phyloP scores from a whole-genome alignment of 37 sponge, comb jelly and placozoan genomes.

The Cliona cf. orientalis region DNA sequence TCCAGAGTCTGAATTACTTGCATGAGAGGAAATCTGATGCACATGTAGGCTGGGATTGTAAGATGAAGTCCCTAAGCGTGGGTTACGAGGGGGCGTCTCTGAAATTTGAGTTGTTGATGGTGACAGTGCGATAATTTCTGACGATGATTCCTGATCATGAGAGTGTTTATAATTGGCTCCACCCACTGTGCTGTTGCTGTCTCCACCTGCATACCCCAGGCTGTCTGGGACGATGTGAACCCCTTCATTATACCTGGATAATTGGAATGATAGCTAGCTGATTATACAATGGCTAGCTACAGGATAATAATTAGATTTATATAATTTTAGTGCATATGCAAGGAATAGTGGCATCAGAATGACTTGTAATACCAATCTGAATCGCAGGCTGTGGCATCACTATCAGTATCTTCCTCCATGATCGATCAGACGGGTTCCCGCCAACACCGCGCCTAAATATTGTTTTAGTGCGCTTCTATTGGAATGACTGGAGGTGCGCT shows the following conservation, averaged over 20 bases:
- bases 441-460: too few species aligned
- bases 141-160: too few species aligned
- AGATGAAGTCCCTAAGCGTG: not conserved
- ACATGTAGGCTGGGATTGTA: too few species aligned
- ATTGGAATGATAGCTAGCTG: too few species aligned
- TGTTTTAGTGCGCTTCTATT: too few species aligned
- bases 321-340: not conserved
- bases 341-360: not conserved
- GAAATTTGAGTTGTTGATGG: too few species aligned
- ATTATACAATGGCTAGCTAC: not conserved
- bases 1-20: too few species aligned
- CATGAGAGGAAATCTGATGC: too few species aligned
- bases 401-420: slow-evolving; percentile 4
- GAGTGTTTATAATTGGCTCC: not conserved
- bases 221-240: not conserved
- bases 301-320: not conserved
- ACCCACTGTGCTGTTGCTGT: not conserved
- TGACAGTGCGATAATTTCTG: too few species aligned
- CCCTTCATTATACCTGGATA: slow-evolving; percentile 1
- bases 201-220: too few species aligned
- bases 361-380: not conserved
- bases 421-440: too few species aligned
- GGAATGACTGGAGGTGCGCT: too few species aligned
- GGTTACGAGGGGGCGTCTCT: not conserved
- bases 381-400: slow-evolving; percentile 1